These are phyloP conservation scores for Blastobasis lacticolella DNA, from an alignment of 2,888 invertebrate species.

Conservation along the genomic window DNA sequence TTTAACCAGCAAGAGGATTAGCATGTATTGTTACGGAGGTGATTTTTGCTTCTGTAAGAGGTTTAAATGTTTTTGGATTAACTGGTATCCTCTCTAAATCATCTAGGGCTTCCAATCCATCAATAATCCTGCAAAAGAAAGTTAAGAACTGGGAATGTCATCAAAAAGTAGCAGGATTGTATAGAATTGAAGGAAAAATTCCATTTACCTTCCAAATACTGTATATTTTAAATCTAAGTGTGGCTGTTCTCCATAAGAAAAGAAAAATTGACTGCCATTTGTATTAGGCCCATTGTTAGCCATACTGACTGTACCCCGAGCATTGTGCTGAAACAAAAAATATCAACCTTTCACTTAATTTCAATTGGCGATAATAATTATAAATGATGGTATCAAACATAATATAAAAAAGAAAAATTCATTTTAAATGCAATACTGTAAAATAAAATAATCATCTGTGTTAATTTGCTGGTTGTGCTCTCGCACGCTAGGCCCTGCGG, in stretches of 20 bases:
- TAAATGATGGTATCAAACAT: too few species aligned
- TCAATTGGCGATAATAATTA: too few species aligned
- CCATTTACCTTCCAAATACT: constrained; percentile 89
- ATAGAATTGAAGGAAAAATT: too few species aligned
- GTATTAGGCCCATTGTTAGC: constrained; percentile 99
- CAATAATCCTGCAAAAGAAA: constrained; percentile 85
- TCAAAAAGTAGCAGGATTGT: too few species aligned
- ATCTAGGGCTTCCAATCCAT: constrained; percentile 96
- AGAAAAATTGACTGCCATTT: constrained; percentile 98
- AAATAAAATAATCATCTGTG: too few species aligned
- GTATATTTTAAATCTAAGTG: constrained; percentile 98
- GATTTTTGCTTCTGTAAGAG: constrained; percentile 89
- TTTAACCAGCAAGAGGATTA: constrained; percentile 87
- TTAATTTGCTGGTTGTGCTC: too few species aligned
- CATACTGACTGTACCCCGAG: constrained; percentile 95
- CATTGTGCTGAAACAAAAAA: constrained; percentile 79
- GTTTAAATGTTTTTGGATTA: constrained; percentile 93
- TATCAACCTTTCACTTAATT: neutral
- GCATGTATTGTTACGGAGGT: constrained; percentile 96
- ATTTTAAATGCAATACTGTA: too few species aligned
- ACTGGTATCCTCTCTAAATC: constrained; percentile 96
- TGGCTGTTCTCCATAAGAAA: constrained; percentile 94
- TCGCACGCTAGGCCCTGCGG: too few species aligned
- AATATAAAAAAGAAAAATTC: too few species aligned
- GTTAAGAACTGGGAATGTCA: too few species aligned